phyloP scores from a whole-genome alignment of 2,888 invertebrate species.

The Silvanus unidentatus region DNA sequence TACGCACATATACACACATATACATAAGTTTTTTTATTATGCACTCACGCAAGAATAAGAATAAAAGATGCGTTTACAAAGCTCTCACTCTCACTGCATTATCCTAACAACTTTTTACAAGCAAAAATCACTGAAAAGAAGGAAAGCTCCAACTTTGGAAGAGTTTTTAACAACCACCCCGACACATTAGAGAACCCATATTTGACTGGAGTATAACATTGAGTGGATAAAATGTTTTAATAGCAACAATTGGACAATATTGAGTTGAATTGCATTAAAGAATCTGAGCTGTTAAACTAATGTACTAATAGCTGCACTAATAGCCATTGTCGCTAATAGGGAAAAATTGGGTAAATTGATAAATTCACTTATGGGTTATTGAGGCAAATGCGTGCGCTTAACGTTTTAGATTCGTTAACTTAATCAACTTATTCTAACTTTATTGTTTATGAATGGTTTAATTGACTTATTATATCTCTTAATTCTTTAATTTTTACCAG shows the following conservation, averaged over 20 bases:
- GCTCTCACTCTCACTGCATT: background rate
- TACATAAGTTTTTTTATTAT: no score
- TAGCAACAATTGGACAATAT: constrained; percentile 49
- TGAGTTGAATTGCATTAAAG: constrained; percentile 49
- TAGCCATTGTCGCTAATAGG: constrained; percentile 49
- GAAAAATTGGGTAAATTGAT: constrained; percentile 52
- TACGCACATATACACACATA: no score
- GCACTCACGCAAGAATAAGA: no score
- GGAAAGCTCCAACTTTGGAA: background rate
- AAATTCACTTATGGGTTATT: constrained; percentile 46
- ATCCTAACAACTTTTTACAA: background rate
- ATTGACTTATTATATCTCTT: constrained; percentile 34
- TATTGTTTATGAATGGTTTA: constrained; percentile 36
- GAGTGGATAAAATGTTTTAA: constrained; percentile 46
- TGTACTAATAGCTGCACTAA: constrained; percentile 48
- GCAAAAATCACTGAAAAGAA: background rate
- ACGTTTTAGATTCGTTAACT: constrained; percentile 30
- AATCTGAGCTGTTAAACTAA: constrained; percentile 49
- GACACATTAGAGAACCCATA: constrained; percentile 17
- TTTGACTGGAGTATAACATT: constrained; percentile 43
- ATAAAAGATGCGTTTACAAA: no score
- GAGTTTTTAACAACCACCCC: constrained; percentile 33
- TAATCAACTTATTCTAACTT: constrained; percentile 23
- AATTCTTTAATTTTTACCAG: constrained; percentile 31
- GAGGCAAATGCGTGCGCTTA: constrained; percentile 37